Base-by-base conservation (phyloP, 2,888 invertebrate species). In the Limnephilus marmoratus region DNA sequence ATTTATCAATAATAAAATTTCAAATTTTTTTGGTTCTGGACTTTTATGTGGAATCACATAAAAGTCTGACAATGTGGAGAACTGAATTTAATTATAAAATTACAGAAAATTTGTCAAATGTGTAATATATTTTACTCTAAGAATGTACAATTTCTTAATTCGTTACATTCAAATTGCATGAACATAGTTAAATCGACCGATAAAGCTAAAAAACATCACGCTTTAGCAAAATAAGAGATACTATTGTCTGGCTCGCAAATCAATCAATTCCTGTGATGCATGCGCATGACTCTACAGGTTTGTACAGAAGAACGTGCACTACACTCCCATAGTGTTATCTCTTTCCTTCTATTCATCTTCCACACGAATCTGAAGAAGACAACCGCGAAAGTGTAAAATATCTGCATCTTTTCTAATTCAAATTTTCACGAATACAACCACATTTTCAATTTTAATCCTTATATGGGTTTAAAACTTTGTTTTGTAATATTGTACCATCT, bases 261-360 rank as follows among this genome's bases (percentile, higher is more conserved):
- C 89, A 93, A 93, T 93, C 93, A 92, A 93, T 93, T 91, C 92
- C 90, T 91, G 91, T 93, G 89, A 90, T 92, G 89, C 93, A 93
- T 92, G 92, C 93, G 90, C 93, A 93, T 91, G 93, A 92, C 90
- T 91, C 85, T 88, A 93, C 93, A 92, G 91, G 92, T 93, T 53
- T 53, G 1, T 53, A 68, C 18, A 87, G 18, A 53, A 82, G 37
- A 82, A 91, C 89, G 81, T 80, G 89, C 83, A 83, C 49, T 82
- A 89, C 89, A 53, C 82, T 81, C 37, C 49, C 45, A 45, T 45
- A 45, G 12, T 11, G 11, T 45, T 53, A 80, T 91, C 93, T 82
- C 91, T 29, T 81, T 93, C 88, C 31, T 29, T 90, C 88, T 82
- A 12, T 29, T 41, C 85, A 91, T 15, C 13, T 68, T n/a, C 29